Conservation (phyloP, 2,888 invertebrate species). For the Hanleya hanleyi region DNA sequence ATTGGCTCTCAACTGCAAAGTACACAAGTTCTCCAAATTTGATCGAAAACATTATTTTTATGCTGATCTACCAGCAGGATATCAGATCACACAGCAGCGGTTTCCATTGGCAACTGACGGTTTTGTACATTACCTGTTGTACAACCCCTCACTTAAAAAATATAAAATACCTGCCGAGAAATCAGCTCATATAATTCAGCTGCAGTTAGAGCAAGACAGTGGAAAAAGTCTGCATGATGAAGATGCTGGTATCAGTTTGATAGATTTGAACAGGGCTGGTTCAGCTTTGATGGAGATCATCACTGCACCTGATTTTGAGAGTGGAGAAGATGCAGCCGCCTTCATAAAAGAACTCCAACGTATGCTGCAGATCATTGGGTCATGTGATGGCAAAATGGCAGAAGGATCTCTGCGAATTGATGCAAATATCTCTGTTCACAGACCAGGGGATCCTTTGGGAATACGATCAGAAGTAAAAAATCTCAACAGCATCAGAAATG, state of each 20-base stretch:
- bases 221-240: slow-evolving; percentile 94
- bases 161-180: slow-evolving; percentile 72
- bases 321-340: slow-evolving; percentile 94
- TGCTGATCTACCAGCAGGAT: slow-evolving; percentile 96
- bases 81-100: slow-evolving; percentile 98
- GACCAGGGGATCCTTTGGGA: slow-evolving; percentile 81
- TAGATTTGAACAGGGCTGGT: slow-evolving; percentile 94
- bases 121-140: slow-evolving; percentile 77
- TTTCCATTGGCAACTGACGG: slow-evolving; percentile 90
- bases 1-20: slow-evolving; percentile 86
- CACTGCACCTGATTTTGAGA: slow-evolving; percentile 92
- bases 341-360: slow-evolving; percentile 90
- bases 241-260: slow-evolving; percentile 76
- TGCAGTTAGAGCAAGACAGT: slow-evolving; percentile 98
- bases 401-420: slow-evolving; percentile 97
- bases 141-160: slow-evolving; percentile 77
- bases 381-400: slow-evolving; percentile 96
- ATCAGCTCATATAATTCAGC: slow-evolving; percentile 85
- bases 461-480: slow-evolving; percentile 96
- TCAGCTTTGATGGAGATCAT: slow-evolving; percentile 96
- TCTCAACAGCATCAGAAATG: slow-evolving; percentile 89
- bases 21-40: slow-evolving; percentile 91
- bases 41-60: slow-evolving; percentile 99
- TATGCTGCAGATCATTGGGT: slow-evolving; percentile 85
- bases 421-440: slow-evolving; percentile 94